Evolutionary conservation across 2,797 vertebrate genomes (phyloP), one percentile per base, ranked within the genome.

Genomic region (Labroides dimidiatus): DNA sequence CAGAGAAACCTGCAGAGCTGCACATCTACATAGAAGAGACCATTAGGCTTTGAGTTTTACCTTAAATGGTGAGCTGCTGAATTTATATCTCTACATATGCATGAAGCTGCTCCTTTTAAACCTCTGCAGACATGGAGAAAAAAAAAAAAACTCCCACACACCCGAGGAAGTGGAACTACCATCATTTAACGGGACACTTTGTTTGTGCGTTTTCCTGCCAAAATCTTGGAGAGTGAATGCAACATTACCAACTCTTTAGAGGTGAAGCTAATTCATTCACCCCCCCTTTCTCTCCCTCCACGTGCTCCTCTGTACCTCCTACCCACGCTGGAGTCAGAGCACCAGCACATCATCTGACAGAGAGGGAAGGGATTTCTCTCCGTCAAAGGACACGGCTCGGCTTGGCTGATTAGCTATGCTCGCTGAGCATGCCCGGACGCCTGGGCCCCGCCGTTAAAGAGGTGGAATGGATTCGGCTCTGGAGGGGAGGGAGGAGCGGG

Each of bases 241-340:
- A 82, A 86, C 80, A 75, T 85, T 84, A 87, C 90, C 55, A 68
- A 91, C 79, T 89, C 75, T 91, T 91, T 87, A 89, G 72, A 74
- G 93, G 88, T 90, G 85, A 88, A 81, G 93, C 91, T 86, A 94
- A 94, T 94, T 93, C 88, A 90, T 92, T 93, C 75, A 51, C 11
- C 79, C 76, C 24, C 14, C 16, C 8, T 5, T 9, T 10, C 4
- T 41, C 1, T 30, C 10, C 24, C 49, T 8, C 53, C 51, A 27
- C 63, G 51, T 4, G 19, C 68, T 6, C 67, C 39, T 51, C 48
- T 69, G 33, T 54, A 61, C 50, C 64, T 55, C 45, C 68, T 23
- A 2, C 41, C 72, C 51, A 67, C n/a, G 84, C 88, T 72, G 60
- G 72, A 93, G 89, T 81, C 77, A 48, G 65, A 84, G 93, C 53